A percentile compares a stretch with the other conserved stretches of the same genome.
Conservation (phyloP, 2,113 vertebrate species). For the Tragulus kanchil region DNA sequence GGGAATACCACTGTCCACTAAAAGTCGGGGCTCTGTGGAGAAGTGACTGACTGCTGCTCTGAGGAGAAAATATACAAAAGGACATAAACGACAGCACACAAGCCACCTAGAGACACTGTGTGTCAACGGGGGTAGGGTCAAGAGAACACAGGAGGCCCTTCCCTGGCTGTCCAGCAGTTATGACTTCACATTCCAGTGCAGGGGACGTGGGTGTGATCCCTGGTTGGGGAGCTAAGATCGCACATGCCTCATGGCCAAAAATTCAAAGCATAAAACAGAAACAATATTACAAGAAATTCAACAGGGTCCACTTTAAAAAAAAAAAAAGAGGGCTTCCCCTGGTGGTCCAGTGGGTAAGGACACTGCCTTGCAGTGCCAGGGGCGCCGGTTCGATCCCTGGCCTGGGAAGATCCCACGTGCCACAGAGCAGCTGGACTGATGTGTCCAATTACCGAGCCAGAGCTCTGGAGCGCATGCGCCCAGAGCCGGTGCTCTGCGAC, state of each 20-base stretch:
- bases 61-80: not conserved
- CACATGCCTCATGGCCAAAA: not conserved
- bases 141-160: not conserved
- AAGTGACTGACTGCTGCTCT: not conserved
- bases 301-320: not conserved
- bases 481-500: too few relatives aligned
- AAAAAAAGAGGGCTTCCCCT: too few relatives aligned
- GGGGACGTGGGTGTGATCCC: not conserved
- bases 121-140: rapidly evolving
- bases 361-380: too few relatives aligned
- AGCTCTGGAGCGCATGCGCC: too few relatives aligned
- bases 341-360: too few relatives aligned
- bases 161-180: not conserved
- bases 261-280: not conserved
- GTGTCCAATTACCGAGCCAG: too few relatives aligned
- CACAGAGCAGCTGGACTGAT: too few relatives aligned
- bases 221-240: not conserved
- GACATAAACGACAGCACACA: rapidly evolving
- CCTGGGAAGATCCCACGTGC: too few relatives aligned
- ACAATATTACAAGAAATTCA: not conserved
- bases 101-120: not conserved
- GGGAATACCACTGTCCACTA: not conserved
- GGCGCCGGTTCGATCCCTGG: too few relatives aligned
- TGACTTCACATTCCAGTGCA: not conserved
- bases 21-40: not conserved